Percentiles rank a stretch among this genome's conserved stretches.
These are phyloP conservation scores for Amiota minor DNA, from an alignment of 2,888 invertebrate genomes.

Conservation along the genomic window DNA sequence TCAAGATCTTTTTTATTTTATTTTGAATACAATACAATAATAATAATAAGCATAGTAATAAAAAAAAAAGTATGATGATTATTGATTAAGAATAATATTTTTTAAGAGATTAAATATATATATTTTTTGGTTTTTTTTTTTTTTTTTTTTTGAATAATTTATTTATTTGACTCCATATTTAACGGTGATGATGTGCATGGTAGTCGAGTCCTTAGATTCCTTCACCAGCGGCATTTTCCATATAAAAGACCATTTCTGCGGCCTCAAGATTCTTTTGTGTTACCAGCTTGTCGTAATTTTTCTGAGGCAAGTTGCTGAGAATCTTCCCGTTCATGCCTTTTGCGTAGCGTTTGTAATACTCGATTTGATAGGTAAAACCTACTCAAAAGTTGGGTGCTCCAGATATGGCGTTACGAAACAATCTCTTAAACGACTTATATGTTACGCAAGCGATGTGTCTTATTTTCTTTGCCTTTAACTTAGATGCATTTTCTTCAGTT, in stretches of 20 bases:
- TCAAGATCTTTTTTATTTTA: too few species aligned
- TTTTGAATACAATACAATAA: too few species aligned
- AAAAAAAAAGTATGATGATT: too few species aligned
- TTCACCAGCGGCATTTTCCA: constrained; percentile 17
- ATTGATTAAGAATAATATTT: too few species aligned
- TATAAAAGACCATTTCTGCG: constrained; percentile 26
- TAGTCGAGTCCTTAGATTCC: neutral
- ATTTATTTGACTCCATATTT: too few species aligned
- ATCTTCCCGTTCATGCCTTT: constrained; percentile 75
- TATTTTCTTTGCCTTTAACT: constrained; percentile 80
- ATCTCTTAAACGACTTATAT: constrained; percentile 73
- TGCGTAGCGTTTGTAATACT: constrained; percentile 80
- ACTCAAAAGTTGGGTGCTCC: constrained; percentile 82
- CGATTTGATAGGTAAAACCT: constrained; percentile 80
- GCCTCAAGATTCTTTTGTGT: constrained; percentile 46
- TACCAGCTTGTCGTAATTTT: constrained; percentile 59
- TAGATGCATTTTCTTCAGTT: constrained; percentile 79
- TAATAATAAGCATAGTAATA: too few species aligned
- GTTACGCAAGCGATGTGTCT: constrained; percentile 79
- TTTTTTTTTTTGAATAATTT: too few species aligned
- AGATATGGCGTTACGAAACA: constrained; percentile 74
- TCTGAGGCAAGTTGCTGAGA: constrained; percentile 65
- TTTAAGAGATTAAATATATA: too few species aligned
- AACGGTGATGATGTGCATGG: too few species aligned
- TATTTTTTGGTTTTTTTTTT: too few species aligned